Conservation (phyloP, 2,113 vertebrate species). For the Phyllostomus discolor region DNA sequence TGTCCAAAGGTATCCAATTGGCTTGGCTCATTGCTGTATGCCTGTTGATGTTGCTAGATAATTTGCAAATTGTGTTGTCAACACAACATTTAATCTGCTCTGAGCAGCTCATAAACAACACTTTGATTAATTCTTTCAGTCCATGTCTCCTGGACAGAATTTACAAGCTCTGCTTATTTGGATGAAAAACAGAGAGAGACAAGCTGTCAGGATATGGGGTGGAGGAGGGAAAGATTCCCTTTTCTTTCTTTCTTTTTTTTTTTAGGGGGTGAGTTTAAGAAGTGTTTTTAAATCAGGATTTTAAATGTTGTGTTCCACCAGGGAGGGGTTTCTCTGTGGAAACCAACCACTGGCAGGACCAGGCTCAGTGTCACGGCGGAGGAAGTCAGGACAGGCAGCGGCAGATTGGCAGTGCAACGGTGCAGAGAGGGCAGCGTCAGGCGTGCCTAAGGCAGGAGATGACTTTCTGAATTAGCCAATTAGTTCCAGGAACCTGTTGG, state of each 20-base stretch:
- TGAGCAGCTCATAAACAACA: constrained; percentile 81
- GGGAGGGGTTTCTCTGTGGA: constrained; percentile 56
- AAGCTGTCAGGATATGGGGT: constrained; percentile 72
- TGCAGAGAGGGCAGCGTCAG: not conserved
- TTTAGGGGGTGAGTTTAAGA: constrained; percentile 24
- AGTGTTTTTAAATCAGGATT: constrained; percentile 61
- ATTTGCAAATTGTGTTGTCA: constrained; percentile 82
- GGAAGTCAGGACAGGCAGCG: not conserved
- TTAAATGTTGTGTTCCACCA: constrained; percentile 57
- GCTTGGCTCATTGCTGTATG: constrained; percentile 33
- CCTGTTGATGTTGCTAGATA: constrained; percentile 77
- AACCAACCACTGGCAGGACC: constrained; percentile 39
- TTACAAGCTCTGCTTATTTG: constrained; percentile 79
- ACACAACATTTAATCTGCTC: constrained; percentile 81
- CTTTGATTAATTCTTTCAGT: constrained; percentile 83
- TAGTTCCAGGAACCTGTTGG: constrained; percentile 56
- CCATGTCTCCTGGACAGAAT: constrained; percentile 79
- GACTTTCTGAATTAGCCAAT: constrained; percentile 54
- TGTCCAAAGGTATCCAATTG: constrained; percentile 39
- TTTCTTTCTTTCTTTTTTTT: not conserved
- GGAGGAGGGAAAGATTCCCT: constrained; percentile 30
- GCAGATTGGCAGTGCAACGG: not conserved
- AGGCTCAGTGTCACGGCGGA: not conserved
- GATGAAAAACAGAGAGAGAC: constrained; percentile 80
- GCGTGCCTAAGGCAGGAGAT: not conserved